Evolutionary conservation across 1,140 invertebrate species (phyloP).

Genomic region (Drosophila albomicans): DNA sequence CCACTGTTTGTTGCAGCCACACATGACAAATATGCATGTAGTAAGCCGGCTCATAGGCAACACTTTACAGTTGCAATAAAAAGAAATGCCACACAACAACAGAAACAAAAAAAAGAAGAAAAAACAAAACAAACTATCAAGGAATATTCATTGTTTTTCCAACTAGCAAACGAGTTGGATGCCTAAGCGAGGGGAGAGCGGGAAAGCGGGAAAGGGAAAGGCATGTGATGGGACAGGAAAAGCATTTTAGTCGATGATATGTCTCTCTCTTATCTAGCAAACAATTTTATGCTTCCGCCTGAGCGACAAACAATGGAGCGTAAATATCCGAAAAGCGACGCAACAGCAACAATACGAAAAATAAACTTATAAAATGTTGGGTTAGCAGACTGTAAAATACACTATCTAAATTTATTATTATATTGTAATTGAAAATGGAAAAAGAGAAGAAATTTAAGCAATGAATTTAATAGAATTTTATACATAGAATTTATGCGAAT

Average conservation of each 20-base stretch:
- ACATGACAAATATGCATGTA: constrained; percentile 22
- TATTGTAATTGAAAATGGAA: neutral
- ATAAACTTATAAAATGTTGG: constrained; percentile 28
- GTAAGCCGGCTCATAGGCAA: constrained; percentile 46
- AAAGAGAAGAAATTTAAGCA: no score
- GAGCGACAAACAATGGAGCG: constrained; percentile 83
- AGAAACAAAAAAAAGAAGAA: constrained; percentile 3
- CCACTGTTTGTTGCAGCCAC: constrained; percentile 18
- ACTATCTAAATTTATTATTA: neutral
- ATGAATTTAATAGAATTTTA: no score
- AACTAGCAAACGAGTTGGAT: constrained; percentile 17
- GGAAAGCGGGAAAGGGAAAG: neutral
- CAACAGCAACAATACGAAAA: constrained; percentile 57
- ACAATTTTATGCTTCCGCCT: constrained; percentile 83
- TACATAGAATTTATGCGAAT: no score
- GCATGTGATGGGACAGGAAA: constrained; percentile 42
- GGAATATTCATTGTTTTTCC: constrained; percentile 52
- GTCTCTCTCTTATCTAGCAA: constrained; percentile 75
- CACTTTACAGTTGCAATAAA: constrained; percentile 67
- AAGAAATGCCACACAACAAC: constrained; percentile 37
- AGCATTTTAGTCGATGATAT: constrained; percentile 77
- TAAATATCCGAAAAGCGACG: constrained; percentile 79
- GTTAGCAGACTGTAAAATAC: neutral
- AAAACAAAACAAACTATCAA: constrained; percentile 46
- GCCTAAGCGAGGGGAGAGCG: no score